A percentile compares a stretch with the other conserved stretches of the same genome.
phyloP scores from a whole-genome alignment of 2,888 invertebrate genomes.

The Tyria jacobaeae region DNA sequence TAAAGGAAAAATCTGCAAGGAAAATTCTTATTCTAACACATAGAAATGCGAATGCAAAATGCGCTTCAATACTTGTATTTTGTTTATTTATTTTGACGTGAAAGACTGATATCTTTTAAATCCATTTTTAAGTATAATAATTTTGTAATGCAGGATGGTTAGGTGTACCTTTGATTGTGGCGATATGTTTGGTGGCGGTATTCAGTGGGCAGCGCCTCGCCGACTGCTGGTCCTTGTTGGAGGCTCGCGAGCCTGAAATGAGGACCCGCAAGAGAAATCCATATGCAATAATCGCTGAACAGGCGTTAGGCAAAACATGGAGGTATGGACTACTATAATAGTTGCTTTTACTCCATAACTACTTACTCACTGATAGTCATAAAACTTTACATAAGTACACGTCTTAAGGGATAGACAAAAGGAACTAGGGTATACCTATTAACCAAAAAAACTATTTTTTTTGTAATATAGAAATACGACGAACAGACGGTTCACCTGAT shows the following conservation, averaged over 20 bases:
- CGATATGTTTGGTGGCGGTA: conserved; percentile 87
- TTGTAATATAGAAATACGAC: no score
- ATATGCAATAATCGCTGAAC: conserved; percentile 89
- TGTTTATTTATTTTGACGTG: no score
- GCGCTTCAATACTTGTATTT: no score
- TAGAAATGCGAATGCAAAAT: no score
- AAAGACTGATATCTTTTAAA: no score
- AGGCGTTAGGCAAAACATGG: conserved; percentile 87
- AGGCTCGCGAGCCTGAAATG: conserved; percentile 88
- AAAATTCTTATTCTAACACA: no score
- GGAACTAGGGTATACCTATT: background rate
- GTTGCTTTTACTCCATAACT: no score
- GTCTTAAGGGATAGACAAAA: background rate
- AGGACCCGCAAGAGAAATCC: conserved; percentile 87
- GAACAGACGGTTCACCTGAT: no score
- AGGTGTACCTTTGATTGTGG: conserved; percentile 87
- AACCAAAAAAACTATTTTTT: no score
- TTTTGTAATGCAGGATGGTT: conserved; percentile 86
- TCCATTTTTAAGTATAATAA: background rate
- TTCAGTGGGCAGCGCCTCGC: conserved; percentile 90
- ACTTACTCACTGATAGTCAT: no score
- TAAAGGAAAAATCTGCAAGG: no score
- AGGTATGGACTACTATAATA: conserved; percentile 79
- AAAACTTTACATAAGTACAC: background rate
- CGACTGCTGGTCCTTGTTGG: conserved; percentile 90